phyloP scores from a whole-genome alignment of 2,113 vertebrate genomes.

The Tretioscincus oriximinensis region DNA sequence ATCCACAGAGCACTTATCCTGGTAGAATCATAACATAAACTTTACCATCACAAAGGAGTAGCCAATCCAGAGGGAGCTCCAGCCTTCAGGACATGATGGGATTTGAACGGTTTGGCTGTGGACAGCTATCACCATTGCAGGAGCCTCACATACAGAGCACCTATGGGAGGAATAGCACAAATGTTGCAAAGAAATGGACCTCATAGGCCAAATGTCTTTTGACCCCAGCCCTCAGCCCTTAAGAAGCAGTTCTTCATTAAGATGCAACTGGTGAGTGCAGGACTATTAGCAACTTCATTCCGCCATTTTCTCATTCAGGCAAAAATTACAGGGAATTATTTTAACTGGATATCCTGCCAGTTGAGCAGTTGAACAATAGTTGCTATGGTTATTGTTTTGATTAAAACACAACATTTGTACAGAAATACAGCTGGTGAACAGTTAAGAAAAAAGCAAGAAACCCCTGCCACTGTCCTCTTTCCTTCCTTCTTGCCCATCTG shows the following conservation, averaged over 20 bases:
- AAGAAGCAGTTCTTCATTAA: not conserved
- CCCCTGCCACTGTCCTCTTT: too few relatives aligned
- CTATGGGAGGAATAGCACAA: slow-evolving; percentile 64
- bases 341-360: too few relatives aligned
- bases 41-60: slow-evolving; percentile 92
- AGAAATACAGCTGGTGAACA: too few relatives aligned
- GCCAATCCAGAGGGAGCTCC: slow-evolving; percentile 89
- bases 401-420: too few relatives aligned
- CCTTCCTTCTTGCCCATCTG: not conserved
- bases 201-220: not conserved
- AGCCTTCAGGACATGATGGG: slow-evolving; percentile 81
- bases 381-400: too few relatives aligned
- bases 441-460: too few relatives aligned
- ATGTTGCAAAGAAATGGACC: not conserved
- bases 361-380: too few relatives aligned
- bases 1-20: not conserved
- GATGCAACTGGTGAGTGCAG: not conserved
- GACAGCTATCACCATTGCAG: slow-evolving; percentile 95
- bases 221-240: not conserved
- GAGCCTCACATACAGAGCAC: slow-evolving; percentile 93
- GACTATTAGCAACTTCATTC: not conserved
- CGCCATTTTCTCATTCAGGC: not conserved
- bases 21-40: not conserved
- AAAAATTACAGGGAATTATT: not conserved
- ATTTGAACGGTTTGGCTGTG: slow-evolving; percentile 89